Percentiles rank a stretch among this genome's conserved stretches.
Conservation (phyloP, 1,140 invertebrate species). For the Drosophila burlai region DNA sequence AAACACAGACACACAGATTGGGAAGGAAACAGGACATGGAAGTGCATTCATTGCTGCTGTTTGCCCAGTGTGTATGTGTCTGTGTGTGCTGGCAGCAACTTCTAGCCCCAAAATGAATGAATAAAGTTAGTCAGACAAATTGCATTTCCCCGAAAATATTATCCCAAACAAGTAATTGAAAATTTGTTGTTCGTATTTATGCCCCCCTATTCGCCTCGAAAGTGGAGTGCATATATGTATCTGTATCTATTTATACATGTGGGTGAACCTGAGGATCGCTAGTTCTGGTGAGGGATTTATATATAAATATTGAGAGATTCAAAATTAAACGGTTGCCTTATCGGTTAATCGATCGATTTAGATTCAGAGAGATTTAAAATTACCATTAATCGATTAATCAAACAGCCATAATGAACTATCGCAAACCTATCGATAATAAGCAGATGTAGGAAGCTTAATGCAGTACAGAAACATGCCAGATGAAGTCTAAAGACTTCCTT, state of each 20-base stretch:
- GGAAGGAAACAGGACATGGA: conserved; percentile 47
- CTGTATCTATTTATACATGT: not conserved
- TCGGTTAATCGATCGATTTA: not conserved
- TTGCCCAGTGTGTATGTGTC: conserved; percentile 39
- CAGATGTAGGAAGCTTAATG: not conserved
- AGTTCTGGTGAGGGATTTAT: not conserved
- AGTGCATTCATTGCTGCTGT: conserved; percentile 69
- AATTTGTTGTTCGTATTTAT: conserved; percentile 77
- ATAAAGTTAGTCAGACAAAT: conserved; percentile 81
- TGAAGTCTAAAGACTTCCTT: not conserved
- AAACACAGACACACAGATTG: conserved; percentile 20
- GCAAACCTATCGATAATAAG: not conserved
- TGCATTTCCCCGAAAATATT: conserved; percentile 79
- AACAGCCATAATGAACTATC: not conserved
- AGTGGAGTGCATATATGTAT: not conserved
- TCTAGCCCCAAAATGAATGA: conserved; percentile 74
- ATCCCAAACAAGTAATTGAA: conserved; percentile 81
- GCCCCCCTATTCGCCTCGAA: not conserved
- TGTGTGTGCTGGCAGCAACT: conserved; percentile 54
- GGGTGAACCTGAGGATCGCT: not conserved
- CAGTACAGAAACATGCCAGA: not conserved
- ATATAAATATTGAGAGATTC: not conserved
- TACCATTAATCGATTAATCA: not conserved
- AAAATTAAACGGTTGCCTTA: not conserved
- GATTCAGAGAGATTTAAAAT: not conserved